A percentile compares a stretch with the other conserved stretches of the same genome.
These are phyloP conservation scores for Gavialis gangeticus DNA, from an alignment of 2,113 vertebrate genomes.

Conservation along the genomic window DNA sequence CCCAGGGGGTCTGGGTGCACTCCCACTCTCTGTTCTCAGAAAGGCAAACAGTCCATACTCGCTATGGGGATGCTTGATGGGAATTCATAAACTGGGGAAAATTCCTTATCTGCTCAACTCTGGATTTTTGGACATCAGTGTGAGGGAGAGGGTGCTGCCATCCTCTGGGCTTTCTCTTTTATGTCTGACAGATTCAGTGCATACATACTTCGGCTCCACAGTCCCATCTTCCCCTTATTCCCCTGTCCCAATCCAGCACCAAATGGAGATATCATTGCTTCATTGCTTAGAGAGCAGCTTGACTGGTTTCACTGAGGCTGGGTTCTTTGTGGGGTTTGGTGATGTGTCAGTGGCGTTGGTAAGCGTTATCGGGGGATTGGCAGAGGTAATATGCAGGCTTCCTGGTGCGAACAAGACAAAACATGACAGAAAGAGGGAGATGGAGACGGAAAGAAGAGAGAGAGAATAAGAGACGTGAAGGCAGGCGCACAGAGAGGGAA, in stretches of 20 bases:
- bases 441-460: too few species aligned
- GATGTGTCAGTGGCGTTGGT: background rate
- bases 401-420: accelerated
- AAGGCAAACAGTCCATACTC: background rate
- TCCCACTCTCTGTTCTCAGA: background rate
- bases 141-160: accelerated
- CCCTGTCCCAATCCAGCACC: background rate
- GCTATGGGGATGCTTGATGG: background rate
- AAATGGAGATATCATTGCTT: too few species aligned
- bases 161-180: background rate
- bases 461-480: background rate
- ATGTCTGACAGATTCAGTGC: background rate
- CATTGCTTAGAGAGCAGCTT: background rate
- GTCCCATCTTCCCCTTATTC: background rate
- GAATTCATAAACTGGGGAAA: background rate
- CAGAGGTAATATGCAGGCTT: too few species aligned
- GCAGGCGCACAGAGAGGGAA: accelerated
- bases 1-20: background rate
- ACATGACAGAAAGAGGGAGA: background rate
- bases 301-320: background rate
- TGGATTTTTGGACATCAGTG: background rate
- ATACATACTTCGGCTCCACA: background rate
- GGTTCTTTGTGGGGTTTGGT: background rate
- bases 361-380: background rate
- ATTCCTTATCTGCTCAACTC: background rate